Percentiles rank a stretch among this genome's conserved stretches.
Conservation (phyloP, 2,888 invertebrate genomes). For the Polietes domitor region DNA sequence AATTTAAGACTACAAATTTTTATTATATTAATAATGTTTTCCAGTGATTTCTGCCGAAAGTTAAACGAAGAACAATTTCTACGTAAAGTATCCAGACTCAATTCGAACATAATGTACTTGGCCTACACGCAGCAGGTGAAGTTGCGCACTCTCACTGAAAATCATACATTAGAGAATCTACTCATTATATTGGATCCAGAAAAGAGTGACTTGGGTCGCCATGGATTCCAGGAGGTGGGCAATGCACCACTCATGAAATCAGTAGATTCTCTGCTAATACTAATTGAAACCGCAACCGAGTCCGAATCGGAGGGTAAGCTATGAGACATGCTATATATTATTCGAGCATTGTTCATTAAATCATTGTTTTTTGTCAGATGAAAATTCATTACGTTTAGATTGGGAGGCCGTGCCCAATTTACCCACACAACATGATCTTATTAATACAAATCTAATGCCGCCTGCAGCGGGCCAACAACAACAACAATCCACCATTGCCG, state of each 20-base stretch:
- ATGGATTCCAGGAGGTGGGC: constrained; percentile 84
- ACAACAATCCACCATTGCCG: constrained; percentile 84
- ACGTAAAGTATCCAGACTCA: constrained; percentile 88
- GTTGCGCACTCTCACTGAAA: constrained; percentile 84
- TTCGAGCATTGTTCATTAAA: not conserved
- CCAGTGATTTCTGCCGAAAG: constrained; percentile 90
- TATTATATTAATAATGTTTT: constrained; percentile 23
- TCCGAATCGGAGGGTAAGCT: constrained; percentile 85
- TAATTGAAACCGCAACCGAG: constrained; percentile 85
- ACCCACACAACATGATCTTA: constrained; percentile 73
- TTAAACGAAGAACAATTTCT: constrained; percentile 88
- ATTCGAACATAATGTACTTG: constrained; percentile 89
- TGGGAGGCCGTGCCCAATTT: constrained; percentile 87
- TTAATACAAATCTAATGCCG: constrained; percentile 72
- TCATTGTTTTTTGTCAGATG: constrained; percentile 72
- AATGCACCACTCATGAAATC: constrained; percentile 80
- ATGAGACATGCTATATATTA: not conserved
- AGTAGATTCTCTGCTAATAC: constrained; percentile 85
- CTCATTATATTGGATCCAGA: constrained; percentile 86
- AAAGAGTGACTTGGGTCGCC: constrained; percentile 87
- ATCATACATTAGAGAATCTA: constrained; percentile 88
- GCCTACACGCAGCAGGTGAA: constrained; percentile 90
- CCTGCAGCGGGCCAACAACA: constrained; percentile 72
- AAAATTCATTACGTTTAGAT: constrained; percentile 88
- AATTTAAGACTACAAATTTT: too few species aligned